A percentile compares a stretch with the other conserved stretches of the same genome.
These are phyloP conservation scores for Cygnus olor DNA, from an alignment of 2,797 vertebrate genomes.

Conservation along the genomic window DNA sequence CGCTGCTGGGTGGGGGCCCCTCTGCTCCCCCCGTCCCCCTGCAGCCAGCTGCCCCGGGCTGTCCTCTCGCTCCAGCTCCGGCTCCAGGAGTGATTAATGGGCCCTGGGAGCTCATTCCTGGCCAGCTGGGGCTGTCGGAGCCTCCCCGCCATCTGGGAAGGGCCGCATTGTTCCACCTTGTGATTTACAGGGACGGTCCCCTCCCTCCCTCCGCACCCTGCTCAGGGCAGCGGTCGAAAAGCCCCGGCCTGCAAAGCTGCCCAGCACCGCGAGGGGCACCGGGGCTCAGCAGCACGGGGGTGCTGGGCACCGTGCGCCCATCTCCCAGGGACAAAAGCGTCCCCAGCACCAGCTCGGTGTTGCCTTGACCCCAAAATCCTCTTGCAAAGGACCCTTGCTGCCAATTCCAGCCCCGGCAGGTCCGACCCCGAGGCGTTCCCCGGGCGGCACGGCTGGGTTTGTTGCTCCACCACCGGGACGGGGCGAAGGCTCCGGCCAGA, in stretches of 20 bases:
- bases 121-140: neutral
- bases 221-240: neutral
- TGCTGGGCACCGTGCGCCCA: neutral
- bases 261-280: too few species aligned
- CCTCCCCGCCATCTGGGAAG: neutral
- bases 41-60: neutral
- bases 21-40: neutral
- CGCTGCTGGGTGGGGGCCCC: fast-evolving
- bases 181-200: neutral
- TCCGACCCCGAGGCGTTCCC: fast-evolving
- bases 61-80: fast-evolving
- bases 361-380: neutral
- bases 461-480: fast-evolving
- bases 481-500: neutral
- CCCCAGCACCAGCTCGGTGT: neutral
- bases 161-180: neutral
- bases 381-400: neutral
- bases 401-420: neutral
- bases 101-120: neutral
- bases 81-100: neutral
- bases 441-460: fast-evolving
- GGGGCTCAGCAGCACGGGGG: neutral
- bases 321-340: neutral
- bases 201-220: neutral
- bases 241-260: fast-evolving